Evolutionary conservation across 2,797 vertebrate species (phyloP), one percentile per base, ranked within the genome.

Genomic region (Rhabdomys pumilio): DNA sequence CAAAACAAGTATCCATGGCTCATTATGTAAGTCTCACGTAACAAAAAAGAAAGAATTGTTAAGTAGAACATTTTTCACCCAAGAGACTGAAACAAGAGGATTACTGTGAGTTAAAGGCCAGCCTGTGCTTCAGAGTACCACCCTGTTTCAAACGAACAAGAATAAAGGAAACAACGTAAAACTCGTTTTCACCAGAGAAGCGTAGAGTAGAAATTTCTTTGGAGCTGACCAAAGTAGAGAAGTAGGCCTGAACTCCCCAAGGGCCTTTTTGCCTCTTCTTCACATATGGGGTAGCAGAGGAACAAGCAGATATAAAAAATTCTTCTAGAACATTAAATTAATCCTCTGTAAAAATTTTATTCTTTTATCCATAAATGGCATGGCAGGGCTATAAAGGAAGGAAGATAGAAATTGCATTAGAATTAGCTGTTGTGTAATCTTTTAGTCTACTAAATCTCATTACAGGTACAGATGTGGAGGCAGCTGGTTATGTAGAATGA

Each of bases 281-380:
- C 57, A 88, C 29, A 57, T 73, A 26, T 44, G 93, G 79, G 15
- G 8, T 93, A 93, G 96, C 85, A 90, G 92, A 95, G 91, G 88
- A 53, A 84, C 65, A 87, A 94, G 69, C 6, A 94, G 34, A 89
- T 80, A 57, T 7, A 84, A 85, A 96, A 93, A 86, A 73, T 91
- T 93, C n/a, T 31, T 94, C 76, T 94, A 87, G 77, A 91, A 76
- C 69, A 89, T 97, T 92, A 96, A 96, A 95, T 96, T 96, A 97
- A 96, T 96, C 69, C 47, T 90, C 55, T 97, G 76, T 94, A 82
- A 97, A 97, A 96, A 82, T 96, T 96, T 94, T 47, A 96, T 97
- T 97, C 94, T 97, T 96, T 96, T 97, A 85, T 86, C 84, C 72
- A 96, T 86, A 96, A 97, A 96, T 87, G 53, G 14, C 92, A 96